These are phyloP conservation scores for Torymus tubicola DNA, from an alignment of 2,888 invertebrate species.

Conservation along the genomic window DNA sequence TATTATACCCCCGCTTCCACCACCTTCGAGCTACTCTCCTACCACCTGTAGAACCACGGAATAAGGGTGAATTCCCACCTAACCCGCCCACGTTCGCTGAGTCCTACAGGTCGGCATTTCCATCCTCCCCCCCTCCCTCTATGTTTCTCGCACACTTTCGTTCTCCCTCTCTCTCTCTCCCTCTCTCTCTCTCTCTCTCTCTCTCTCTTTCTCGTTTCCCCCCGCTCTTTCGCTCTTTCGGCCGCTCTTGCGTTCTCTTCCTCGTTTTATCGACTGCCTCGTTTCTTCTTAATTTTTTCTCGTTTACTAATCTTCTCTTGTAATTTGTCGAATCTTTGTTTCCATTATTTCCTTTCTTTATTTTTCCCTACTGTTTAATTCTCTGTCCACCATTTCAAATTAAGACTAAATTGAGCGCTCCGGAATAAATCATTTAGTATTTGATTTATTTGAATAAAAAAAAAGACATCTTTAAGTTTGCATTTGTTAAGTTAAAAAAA, in stretches of 20 bases:
- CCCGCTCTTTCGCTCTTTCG: constrained; percentile 33
- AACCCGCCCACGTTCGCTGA: constrained; percentile 49
- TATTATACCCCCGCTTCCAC: constrained; percentile 72
- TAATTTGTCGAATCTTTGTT: constrained; percentile 30
- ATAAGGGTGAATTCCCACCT: constrained; percentile 61
- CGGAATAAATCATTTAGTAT: no score
- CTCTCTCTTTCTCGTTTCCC: constrained; percentile 25
- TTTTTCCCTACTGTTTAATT: neutral
- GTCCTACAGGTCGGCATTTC: constrained; percentile 51
- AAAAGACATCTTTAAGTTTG: no score
- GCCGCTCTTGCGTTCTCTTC: constrained; percentile 1
- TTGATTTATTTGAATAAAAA: no score
- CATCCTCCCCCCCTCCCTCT: constrained; percentile 9
- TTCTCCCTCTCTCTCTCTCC: neutral
- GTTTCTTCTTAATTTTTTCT: constrained; percentile 39
- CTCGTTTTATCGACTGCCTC: constrained; percentile 8
- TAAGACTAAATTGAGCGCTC: neutral
- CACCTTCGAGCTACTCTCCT: constrained; percentile 64
- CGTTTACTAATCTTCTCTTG: constrained; percentile 27
- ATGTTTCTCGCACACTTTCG: no score
- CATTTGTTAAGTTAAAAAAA: no score
- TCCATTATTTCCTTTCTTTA: constrained; percentile 3
- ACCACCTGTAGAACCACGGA: constrained; percentile 65
- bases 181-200: constrained; percentile 1
- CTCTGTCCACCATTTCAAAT: neutral